These are phyloP conservation scores for Charaxes varanes DNA, from an alignment of 1,140 invertebrate species.

Conservation along the genomic window DNA sequence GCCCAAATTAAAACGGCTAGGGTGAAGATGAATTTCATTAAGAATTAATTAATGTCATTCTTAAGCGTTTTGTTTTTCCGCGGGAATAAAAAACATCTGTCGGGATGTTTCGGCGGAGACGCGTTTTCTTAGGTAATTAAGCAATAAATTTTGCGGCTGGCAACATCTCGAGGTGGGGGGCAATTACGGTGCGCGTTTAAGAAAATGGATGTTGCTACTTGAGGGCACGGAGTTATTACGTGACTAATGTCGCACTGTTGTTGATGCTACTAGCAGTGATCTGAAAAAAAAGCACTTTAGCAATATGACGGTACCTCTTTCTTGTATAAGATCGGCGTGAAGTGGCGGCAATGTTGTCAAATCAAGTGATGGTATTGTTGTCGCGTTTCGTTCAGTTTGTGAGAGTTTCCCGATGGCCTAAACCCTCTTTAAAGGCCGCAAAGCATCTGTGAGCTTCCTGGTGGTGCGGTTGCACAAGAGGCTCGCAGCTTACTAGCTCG, in stretches of 20 bases:
- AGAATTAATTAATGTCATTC: constrained; percentile 75
- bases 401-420: no score
- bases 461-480: no score
- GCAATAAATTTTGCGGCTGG: constrained; percentile 71
- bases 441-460: no score
- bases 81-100: constrained; percentile 72
- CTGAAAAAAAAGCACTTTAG: neutral
- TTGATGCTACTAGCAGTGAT: neutral
- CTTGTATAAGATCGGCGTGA: no score
- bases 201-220: constrained; percentile 62
- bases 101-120: constrained; percentile 49
- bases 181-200: constrained; percentile 64
- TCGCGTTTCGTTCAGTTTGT: no score
- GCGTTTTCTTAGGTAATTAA: constrained; percentile 73
- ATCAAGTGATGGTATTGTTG: no score
- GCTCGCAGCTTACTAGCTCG: no score
- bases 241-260: constrained; percentile 13
- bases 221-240: constrained; percentile 36
- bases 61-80: constrained; percentile 71
- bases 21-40: constrained; percentile 74
- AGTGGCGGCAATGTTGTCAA: no score
- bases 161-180: constrained; percentile 63
- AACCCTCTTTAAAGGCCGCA: no score
- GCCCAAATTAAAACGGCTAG: constrained; percentile 68
- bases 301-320: no score